Evolutionary conservation across 1,140 invertebrate genomes (phyloP).

Genomic region (Babylonia areolata): DNA sequence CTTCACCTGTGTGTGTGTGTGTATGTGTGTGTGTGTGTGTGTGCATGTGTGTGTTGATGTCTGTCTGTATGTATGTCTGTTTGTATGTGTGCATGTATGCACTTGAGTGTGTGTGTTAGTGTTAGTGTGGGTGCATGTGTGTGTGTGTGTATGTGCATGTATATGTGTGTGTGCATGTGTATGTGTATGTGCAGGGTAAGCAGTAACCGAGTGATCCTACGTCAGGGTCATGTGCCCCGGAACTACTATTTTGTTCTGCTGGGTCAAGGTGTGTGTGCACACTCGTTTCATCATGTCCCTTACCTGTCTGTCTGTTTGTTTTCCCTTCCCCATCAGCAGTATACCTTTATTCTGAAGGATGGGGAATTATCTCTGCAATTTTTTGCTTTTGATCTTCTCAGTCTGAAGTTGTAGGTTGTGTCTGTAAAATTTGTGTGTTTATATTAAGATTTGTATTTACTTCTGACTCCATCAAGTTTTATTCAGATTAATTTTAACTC

Average conservation of each 20-base stretch:
- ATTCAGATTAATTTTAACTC: too few relatives aligned
- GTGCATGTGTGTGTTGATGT: conserved; percentile 12
- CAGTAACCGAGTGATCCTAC: neutral
- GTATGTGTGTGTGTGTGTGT: neutral
- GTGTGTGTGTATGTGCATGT: conserved; percentile 5
- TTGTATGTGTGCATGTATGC: conserved; percentile 22
- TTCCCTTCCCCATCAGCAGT: neutral
- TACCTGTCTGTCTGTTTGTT: neutral
- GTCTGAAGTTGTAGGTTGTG: too few relatives aligned
- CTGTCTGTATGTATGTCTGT: neutral
- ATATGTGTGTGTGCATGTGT: conserved; percentile 23
- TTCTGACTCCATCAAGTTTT: too few relatives aligned
- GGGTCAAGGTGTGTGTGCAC: neutral
- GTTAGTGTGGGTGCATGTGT: neutral
- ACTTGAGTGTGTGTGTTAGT: neutral
- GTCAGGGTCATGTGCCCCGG: conserved; percentile 2
- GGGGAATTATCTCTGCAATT: neutral
- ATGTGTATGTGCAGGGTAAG: neutral
- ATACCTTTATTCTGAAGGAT: neutral
- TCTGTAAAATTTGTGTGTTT: too few relatives aligned
- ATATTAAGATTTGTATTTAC: too few relatives aligned
- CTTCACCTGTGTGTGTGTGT: too few relatives aligned
- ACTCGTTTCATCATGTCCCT: neutral
- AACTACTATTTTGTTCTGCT: conserved; percentile 8
- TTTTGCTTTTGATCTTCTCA: neutral